Conservation (phyloP, 2,888 invertebrate species). For the Tenthredo notha region DNA sequence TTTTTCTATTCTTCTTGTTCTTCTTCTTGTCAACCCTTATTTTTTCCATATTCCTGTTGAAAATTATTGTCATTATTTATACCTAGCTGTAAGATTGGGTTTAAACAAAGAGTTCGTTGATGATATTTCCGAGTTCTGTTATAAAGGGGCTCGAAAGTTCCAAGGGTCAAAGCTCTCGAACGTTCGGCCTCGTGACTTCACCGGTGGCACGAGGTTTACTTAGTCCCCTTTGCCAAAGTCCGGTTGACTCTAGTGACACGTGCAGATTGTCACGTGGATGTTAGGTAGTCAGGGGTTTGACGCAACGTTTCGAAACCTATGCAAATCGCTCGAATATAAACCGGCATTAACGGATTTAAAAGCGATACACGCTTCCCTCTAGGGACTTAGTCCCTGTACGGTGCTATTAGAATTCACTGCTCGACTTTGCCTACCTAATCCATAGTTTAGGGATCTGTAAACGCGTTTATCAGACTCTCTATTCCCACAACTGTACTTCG, state of each 20-base stretch:
- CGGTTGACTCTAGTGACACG: background rate
- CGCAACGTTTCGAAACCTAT: conserved; percentile 63
- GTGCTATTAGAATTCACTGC: conserved; percentile 69
- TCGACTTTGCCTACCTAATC: conserved; percentile 67
- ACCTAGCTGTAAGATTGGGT: background rate
- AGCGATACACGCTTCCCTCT: conserved; percentile 71
- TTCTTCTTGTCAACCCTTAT: background rate
- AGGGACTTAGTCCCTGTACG: conserved; percentile 48
- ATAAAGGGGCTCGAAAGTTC: background rate
- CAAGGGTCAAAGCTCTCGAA: background rate
- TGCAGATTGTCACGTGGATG: conserved; percentile 6
- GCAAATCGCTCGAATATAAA: conserved; percentile 70
- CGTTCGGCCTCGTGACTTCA: background rate
- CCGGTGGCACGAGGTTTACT: background rate
- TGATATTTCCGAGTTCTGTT: background rate
- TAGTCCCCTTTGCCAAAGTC: background rate
- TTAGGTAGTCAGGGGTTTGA: background rate
- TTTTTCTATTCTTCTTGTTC: background rate
- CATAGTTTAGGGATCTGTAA: conserved; percentile 52
- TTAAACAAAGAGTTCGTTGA: background rate
- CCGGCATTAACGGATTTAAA: conserved; percentile 75
- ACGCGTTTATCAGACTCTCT: conserved; percentile 46
- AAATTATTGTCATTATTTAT: no score
- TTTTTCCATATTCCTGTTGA: background rate
- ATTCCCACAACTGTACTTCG: conserved; percentile 6